Percentiles rank a stretch among this genome's conserved stretches.
Conservation (phyloP, 2,113 vertebrate genomes). For the Laterallus jamaicensis region DNA sequence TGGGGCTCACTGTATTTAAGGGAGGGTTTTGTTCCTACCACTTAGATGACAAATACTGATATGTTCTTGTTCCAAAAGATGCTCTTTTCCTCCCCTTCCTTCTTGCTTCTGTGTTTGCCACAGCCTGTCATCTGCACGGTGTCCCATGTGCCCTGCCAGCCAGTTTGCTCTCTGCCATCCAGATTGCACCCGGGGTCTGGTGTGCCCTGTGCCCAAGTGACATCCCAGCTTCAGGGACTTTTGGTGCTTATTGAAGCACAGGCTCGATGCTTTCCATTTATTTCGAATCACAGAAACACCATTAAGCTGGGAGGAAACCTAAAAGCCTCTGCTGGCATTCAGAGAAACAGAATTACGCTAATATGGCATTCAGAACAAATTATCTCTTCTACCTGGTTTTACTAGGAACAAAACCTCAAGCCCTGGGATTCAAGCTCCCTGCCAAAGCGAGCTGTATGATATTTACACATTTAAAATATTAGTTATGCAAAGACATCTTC, state of each 20-base stretch:
- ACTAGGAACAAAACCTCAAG: background rate
- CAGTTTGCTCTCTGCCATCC: background rate
- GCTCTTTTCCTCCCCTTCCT: background rate
- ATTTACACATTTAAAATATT: background rate
- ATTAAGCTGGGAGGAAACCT: background rate
- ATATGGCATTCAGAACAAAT: background rate
- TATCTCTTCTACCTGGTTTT: background rate
- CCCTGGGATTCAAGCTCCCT: background rate
- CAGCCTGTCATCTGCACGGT: background rate
- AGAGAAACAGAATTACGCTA: background rate
- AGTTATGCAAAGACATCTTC: background rate
- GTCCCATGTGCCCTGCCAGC: background rate
- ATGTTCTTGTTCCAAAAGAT: background rate
- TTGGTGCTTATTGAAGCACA: background rate
- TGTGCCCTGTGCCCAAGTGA: background rate
- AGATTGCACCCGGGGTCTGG: background rate
- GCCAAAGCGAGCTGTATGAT: background rate
- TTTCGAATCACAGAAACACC: background rate
- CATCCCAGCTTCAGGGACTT: background rate
- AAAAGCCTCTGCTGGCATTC: background rate
- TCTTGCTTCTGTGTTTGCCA: background rate
- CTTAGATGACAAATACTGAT: conserved; percentile 1
- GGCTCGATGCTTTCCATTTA: background rate
- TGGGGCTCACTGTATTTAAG: background rate
- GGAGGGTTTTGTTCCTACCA: background rate